Evolutionary conservation across 2,113 vertebrate genomes (phyloP).

Genomic region (Rhinoptilus africanus): DNA sequence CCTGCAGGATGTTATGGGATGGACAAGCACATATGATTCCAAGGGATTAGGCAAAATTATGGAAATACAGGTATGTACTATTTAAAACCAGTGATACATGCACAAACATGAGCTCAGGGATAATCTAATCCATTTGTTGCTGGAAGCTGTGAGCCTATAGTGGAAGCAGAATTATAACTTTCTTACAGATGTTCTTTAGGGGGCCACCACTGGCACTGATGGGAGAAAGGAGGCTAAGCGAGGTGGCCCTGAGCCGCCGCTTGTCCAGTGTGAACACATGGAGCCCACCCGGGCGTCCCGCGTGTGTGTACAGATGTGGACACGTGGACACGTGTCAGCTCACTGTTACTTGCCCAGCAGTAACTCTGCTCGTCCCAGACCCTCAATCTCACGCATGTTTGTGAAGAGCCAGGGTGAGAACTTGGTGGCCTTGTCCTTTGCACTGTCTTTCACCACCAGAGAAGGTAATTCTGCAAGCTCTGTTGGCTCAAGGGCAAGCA

Average conservation of each 20-base stretch:
- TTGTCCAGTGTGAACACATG: rapidly evolving
- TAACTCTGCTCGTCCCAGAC: neutral
- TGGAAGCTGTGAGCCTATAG: neutral
- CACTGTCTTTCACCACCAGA: neutral
- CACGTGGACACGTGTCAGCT: no score
- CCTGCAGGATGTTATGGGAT: neutral
- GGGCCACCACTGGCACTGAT: neutral
- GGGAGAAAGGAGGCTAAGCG: neutral
- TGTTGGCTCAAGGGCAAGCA: neutral
- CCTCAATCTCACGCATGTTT: neutral
- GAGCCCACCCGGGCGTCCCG: neutral
- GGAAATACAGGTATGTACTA: neutral
- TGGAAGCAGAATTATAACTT: neutral
- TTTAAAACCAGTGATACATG: neutral
- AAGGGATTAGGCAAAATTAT: neutral
- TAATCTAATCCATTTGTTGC: neutral
- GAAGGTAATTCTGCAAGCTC: neutral
- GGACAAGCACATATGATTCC: neutral
- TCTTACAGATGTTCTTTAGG: neutral
- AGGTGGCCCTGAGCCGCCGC: neutral
- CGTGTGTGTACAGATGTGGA: neutral
- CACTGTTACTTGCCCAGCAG: neutral
- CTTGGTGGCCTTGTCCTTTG: neutral
- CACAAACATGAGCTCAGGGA: neutral
- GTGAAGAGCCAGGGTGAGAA: neutral